Conservation (phyloP, 2,888 invertebrate genomes). For the Falcaria lacertinaria region DNA sequence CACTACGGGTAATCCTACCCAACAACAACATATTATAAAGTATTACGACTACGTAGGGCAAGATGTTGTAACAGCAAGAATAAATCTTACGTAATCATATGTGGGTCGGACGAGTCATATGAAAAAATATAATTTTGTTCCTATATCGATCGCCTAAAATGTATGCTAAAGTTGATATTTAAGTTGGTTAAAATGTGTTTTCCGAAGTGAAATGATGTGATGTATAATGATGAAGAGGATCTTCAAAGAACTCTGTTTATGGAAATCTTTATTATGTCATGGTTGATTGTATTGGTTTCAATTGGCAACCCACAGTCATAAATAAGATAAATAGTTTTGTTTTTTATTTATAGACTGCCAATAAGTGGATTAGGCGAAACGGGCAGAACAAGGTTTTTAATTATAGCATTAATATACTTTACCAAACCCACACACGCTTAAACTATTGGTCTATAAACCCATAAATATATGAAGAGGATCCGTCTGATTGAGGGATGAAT, state of each 20-base stretch:
- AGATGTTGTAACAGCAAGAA: conserved; percentile 13
- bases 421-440: no score
- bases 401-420: background rate
- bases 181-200: conserved; percentile 27
- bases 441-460: no score
- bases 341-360: background rate
- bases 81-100: conserved; percentile 32
- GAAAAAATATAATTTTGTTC: conserved; percentile 28
- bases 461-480: no score
- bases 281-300: conserved; percentile 19
- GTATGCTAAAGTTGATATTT: conserved; percentile 63
- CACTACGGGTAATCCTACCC: no score
- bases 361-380: background rate
- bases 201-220: conserved; percentile 31
- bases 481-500: no score
- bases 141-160: conserved; percentile 37
- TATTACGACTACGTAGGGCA: background rate
- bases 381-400: background rate
- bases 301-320: background rate
- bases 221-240: conserved; percentile 17
- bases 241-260: conserved; percentile 22
- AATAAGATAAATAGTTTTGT: background rate
- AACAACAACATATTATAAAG: no score
- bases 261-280: conserved; percentile 18
- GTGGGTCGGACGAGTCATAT: conserved; percentile 47